Base-by-base conservation (phyloP, 2,888 invertebrate species). In the Aphelenchoides bicaudatus region DNA sequence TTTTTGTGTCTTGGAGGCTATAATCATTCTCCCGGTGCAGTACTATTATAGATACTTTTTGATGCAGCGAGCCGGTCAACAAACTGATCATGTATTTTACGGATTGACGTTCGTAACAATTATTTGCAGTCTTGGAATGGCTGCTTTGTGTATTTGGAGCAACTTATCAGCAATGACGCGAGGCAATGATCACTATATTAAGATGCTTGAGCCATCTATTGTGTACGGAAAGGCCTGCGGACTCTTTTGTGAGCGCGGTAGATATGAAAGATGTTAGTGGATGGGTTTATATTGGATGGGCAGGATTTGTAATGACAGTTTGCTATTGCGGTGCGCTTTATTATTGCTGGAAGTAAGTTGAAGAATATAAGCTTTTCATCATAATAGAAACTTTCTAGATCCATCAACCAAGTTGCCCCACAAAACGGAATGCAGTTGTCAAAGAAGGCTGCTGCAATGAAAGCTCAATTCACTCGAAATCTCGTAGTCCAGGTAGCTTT, bases 1-100 rank as follows among this genome's bases (percentile, higher is more conserved):
- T 3, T 51, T 51, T 51, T 51, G 34, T 28, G 37, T 51, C 6
- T 21, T 51, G 2, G 52, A 51, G 43, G 52, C 52, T 6, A 37
- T 51, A 19, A 47, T 38, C 23, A 51, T 51, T 13, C 28, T 51
- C n/a, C 52, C 52, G 10, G 52, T 39, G 1, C 52, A 51, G 3
- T 51, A 34, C 16, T 51, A 28, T 13, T 51, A 51, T 28, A 43
- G 52, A 1, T 48, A 48, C 25, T 28, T 21, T n/a, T 27, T 48
- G 49, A 10, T 34, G 34, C 10, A 10, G 10, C 34, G n/a, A 10
- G 34, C 34, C 10, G 10, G 10, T 43, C 43, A 10, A 43, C 16
- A n/a, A n/a, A 43, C 16, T n/a, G 43, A 43, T 25, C n/a, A n/a
- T n/a, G n/a, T n/a, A n/a, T n/a, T n/a, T n/a, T n/a, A n/a, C n/a